Base-by-base conservation (phyloP, 2,797 vertebrate genomes). In the Siniperca scherzeri region DNA sequence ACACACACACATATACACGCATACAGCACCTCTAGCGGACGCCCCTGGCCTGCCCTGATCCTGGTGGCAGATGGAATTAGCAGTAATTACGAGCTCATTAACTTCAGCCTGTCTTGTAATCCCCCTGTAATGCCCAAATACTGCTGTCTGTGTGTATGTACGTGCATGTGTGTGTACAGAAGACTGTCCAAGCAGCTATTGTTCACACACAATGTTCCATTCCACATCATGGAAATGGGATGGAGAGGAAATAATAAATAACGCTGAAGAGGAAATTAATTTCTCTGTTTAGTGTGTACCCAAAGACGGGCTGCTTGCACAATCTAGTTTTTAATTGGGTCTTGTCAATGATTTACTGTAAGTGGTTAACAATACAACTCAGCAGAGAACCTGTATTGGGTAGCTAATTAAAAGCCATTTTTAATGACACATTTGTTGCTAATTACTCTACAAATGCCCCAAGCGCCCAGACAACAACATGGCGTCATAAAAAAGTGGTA, bases 51-150 rank as follows among this genome's bases (percentile, higher is more conserved):
- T 70, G 72, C 72, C 83, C 77, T 90, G 85, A 91, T 94, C 90
- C 90, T 81, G 83, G 84, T 90, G 90, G 92, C 95, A 95, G 93
- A 94, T 94, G 93, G 95, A 95, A 93, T 94, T 95, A 92, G 83
- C 78, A 89, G 90, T 94, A 94, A 94, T 95, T 94, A 94, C 82
- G 84, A 91, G 87, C 89, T 94, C 90, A 92, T 95, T 96, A 94
- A 93, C 91, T 94, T 67, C 88, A 93, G 93, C 87, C 91, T 92
- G 89, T 72, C 85, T 85, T 90, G 82, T 95, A 95, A 96, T 95
- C 94, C 92, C 27, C 67, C 61, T 71, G 61, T 94, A 95, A 95
- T 95, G 83, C 87, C 88, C 90, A 82, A 87, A 91, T 86, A 78
- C 87, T 88, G 84, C 82, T 85, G 82, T 25, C 80, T 88, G 67